Conservation (phyloP, 2,888 invertebrate genomes). For the Dynastes tityus region DNA sequence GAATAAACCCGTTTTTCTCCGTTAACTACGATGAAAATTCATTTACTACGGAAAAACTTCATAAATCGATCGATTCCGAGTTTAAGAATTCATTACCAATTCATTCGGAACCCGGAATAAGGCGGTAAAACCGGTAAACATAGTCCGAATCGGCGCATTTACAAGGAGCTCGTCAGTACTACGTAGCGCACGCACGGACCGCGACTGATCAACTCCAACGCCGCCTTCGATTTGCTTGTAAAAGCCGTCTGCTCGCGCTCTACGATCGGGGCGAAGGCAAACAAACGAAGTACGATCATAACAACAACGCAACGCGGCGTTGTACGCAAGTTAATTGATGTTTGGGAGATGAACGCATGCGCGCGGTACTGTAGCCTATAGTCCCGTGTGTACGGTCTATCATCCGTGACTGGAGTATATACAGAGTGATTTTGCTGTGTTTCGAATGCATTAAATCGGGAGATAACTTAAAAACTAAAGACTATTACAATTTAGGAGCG, state of each 20-base stretch:
- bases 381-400: too few species aligned
- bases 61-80: too few species aligned
- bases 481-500: too few species aligned
- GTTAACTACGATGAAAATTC: too few species aligned
- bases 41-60: not conserved
- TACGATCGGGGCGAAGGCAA: not conserved
- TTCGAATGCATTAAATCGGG: too few species aligned
- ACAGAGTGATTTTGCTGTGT: too few species aligned
- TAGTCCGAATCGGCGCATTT: too few species aligned
- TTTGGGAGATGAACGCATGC: slow-evolving; percentile 52
- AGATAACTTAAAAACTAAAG: too few species aligned
- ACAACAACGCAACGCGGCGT: slow-evolving; percentile 43
- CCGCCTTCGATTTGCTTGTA: not conserved
- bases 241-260: not conserved
- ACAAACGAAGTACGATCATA: slow-evolving; percentile 46
- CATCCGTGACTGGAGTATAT: too few species aligned
- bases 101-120: too few species aligned
- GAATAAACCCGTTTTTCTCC: not conserved
- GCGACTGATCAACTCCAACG: not conserved
- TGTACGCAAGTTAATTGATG: slow-evolving; percentile 56
- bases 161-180: not conserved
- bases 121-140: too few species aligned
- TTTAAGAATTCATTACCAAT: not conserved
- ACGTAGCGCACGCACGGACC: not conserved
- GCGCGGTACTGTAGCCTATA: slow-evolving; percentile 27